Evolutionary conservation across 1,140 invertebrate genomes (phyloP), one percentile per base, ranked within the genome.

Genomic region (Leptinotarsa undecemlineata): DNA sequence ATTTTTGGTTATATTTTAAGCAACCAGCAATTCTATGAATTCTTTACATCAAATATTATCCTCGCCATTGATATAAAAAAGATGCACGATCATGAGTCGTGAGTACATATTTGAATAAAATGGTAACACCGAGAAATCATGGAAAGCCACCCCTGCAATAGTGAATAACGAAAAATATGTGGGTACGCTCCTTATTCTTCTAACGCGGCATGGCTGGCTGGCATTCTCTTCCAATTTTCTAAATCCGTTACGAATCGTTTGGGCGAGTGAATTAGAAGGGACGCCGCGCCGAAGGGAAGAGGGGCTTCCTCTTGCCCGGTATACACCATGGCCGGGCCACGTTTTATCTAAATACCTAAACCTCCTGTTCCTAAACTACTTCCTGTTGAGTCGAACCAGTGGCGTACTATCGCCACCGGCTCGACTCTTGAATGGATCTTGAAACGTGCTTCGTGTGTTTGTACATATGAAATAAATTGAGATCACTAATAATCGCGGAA

Each of bases 221-320:
- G 51, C 51, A 14, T 64, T 26, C 62, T 70, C 61, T 61, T 23
- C 62, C 42, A 48, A 64, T 72, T 72, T 72, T 72, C 71, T 72
- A 72, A 72, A 72, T 72, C 71, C 71, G 71, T 72, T 72, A 72
- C 71, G 71, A 72, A 72, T 64, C 60, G 71, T 60, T 72, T 33
- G 71, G 26, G 23, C 33, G 71, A 42, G 20, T 72, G 71, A 72
- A 64, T 72, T 72, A 72, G 71, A 72, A 72, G 71, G 71, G 71
- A 60, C 71, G 71, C 33, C 21, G 4, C 19, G 23, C 17, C 60
- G 68, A 48, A 48, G 47, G 68, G 68, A 57, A 15, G 51, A 70
- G 68, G 47, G 47, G 62, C 62, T 15, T 64, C 20, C 17, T 64
- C 62, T 64, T 64, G 62, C 62, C 20, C 20, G 51, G n/a, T 26